Base-by-base conservation (phyloP, 2,888 invertebrate genomes). In the Drosophila neonasuta region DNA sequence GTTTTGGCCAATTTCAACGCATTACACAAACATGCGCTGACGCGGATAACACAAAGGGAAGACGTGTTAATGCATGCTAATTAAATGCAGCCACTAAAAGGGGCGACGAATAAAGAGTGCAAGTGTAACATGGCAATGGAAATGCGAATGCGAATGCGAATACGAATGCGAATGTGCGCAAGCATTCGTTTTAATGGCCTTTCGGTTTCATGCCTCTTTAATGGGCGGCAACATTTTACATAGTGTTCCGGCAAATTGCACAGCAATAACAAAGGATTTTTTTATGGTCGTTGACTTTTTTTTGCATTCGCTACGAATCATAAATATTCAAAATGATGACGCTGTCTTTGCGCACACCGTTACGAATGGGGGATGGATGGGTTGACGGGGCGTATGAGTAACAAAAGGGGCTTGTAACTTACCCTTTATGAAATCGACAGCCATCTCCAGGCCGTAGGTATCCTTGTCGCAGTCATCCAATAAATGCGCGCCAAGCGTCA, bases 381-480 rank as follows among this genome's bases (percentile, higher is more conserved):
- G 6, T 29, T 3, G 1, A 34, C 29, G n/a, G 29, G 9, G n/a
- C 41, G 32, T 49, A 13, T 24, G 24, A 24, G 56, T 15, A 46
- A 55, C 20, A 15, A 29, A 15, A 1, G 15, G 15, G 0, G 17
- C 6, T 24, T 24, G 6, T 1, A 24, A 90, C 94, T 92, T 92
- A 98, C 98, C 97, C 95, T 97, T 97, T 71, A 98, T 98, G 90
- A 98, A 98, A 91, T 98, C 97, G 13, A 98, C 96, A 13, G 97
- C 97, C 95, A 98, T 97, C 90, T 98, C 97, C 75, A 98, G 92
- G 0, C 98, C 98, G 88, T 97, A 97, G 0, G 97, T 98, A 90
- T 98, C 98, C 91, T 97, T 96, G 92, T 98, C 98, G 91, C 98
- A 98, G 91, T 98, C 98, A 89, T 98, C 98, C 71, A 98, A 92